Conservation (phyloP, 2,113 vertebrate species). For the Clarias gariepinus region DNA sequence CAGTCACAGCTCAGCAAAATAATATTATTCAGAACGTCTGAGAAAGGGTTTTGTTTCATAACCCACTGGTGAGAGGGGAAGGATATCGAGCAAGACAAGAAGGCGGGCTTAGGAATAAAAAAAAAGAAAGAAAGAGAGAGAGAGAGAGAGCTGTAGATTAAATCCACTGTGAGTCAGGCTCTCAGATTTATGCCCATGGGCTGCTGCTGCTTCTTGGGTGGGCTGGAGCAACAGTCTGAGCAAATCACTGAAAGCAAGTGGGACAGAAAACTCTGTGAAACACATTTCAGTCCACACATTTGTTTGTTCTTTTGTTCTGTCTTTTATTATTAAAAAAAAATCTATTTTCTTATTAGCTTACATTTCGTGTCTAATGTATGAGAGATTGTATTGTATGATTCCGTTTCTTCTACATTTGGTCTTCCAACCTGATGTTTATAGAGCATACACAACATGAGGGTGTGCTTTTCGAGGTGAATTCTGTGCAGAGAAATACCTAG, state of each 20-base stretch:
- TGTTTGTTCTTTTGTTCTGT: slow-evolving; percentile 29
- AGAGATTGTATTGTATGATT: neutral
- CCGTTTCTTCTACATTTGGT: neutral
- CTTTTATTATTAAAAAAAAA: neutral
- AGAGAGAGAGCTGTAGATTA: slow-evolving; percentile 74
- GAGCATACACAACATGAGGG: neutral
- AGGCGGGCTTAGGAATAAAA: slow-evolving; percentile 53
- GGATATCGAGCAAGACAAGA: slow-evolving; percentile 57
- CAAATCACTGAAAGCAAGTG: slow-evolving; percentile 37
- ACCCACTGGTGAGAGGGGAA: slow-evolving; percentile 59
- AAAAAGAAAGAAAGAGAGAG: slow-evolving; percentile 53
- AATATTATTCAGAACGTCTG: slow-evolving; percentile 66
- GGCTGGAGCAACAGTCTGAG: slow-evolving; percentile 68
- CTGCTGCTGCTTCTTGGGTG: slow-evolving; percentile 83
- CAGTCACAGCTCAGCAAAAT: slow-evolving; percentile 68
- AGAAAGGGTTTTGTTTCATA: slow-evolving; percentile 70
- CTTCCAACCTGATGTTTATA: neutral
- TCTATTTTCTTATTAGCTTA: neutral
- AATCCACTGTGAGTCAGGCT: slow-evolving; percentile 78
- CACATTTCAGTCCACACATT: slow-evolving; percentile 67
- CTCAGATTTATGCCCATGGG: slow-evolving; percentile 83
- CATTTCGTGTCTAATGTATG: neutral
- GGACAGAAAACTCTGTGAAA: slow-evolving; percentile 73
- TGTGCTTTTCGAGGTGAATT: neutral
- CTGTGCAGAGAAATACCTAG: neutral